Base-by-base conservation (phyloP, 2,113 vertebrate species). In the Echinops telfairi region DNA sequence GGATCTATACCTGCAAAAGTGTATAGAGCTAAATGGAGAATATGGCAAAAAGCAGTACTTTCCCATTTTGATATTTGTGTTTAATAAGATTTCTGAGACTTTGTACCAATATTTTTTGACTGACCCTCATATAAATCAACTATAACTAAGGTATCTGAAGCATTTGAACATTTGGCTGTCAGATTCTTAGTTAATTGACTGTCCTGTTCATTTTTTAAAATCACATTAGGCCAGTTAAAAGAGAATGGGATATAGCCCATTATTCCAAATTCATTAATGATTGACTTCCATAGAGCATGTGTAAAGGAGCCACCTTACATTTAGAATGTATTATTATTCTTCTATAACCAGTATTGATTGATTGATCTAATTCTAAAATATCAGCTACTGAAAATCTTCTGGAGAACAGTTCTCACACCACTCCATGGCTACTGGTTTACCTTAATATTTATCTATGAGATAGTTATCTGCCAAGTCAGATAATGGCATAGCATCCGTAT, bases 211-310 rank as follows among this genome's bases (percentile, higher is more conserved):
- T 1, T 80, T 92, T 93, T 70, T 2, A 80, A 58, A 20, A 75
- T 79, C 20, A 76, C 40, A 70, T 93, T 89, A 86, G 47, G 31
- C 38, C 19, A 71, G 6, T 58, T 89, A 68, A 58, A 71, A 92
- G 58, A 53, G 47, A 80, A 66, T 73, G 20, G 0, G 38, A 17
- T 68, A 2, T 70, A 88, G 53, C 27, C 47, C 31, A 22, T 83
- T 14, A 47, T 78, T 93, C 60, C 33, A 68, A 87, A 83, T 73
- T 66, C 87, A 33, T 86, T 84, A 87, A 31, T 36, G 2, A 2
- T 36, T 91, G 53, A 38, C 23, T 66, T 36, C 57, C 81, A 73
- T 73, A 93, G 83, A 43, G 64, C 53, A 38, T 16, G 23, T 29
- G 31, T 70, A 66, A 88, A 88, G 43, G 64, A 85, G 19, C 11